Percentiles rank a stretch among this genome's conserved stretches.
Evolutionary conservation across 2,888 invertebrate genomes (phyloP).

Genomic region (Machimus rusticus): DNA sequence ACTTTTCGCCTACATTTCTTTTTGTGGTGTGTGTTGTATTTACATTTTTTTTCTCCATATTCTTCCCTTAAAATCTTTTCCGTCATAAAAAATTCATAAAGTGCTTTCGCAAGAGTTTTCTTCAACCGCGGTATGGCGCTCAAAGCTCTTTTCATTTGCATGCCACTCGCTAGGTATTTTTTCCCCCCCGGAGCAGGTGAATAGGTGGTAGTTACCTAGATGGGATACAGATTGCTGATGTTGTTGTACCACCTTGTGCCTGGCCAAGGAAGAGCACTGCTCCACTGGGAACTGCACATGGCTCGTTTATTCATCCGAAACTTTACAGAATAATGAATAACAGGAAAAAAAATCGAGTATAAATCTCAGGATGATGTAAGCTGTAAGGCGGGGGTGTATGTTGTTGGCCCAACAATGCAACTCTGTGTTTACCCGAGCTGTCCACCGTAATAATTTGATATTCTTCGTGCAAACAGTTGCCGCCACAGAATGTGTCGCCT

Average conservation of each 20-base stretch:
- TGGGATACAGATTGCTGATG: background rate
- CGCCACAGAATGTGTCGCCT: background rate
- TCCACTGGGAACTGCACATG: background rate
- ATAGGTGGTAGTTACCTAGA: background rate
- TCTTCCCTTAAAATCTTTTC: slow-evolving; percentile 3
- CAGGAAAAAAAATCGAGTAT: background rate
- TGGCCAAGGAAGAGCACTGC: background rate
- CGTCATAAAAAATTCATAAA: slow-evolving; percentile 18
- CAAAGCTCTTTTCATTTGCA: background rate
- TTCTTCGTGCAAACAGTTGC: slow-evolving; percentile 1
- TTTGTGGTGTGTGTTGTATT: background rate
- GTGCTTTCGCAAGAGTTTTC: slow-evolving; percentile 1
- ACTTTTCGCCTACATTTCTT: background rate
- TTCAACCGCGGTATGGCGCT: background rate
- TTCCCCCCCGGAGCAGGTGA: background rate
- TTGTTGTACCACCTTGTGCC: background rate
- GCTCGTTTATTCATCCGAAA: background rate
- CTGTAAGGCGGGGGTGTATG: background rate
- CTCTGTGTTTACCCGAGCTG: background rate
- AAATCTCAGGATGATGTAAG: background rate
- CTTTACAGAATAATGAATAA: background rate
- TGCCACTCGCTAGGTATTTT: background rate
- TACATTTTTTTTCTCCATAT: background rate
- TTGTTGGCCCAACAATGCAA: background rate
- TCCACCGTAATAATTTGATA: slow-evolving; percentile 13